Evolutionary conservation across 2,888 invertebrate species (phyloP), one percentile per base, ranked within the genome.

Genomic region (Morinoia aosen): DNA sequence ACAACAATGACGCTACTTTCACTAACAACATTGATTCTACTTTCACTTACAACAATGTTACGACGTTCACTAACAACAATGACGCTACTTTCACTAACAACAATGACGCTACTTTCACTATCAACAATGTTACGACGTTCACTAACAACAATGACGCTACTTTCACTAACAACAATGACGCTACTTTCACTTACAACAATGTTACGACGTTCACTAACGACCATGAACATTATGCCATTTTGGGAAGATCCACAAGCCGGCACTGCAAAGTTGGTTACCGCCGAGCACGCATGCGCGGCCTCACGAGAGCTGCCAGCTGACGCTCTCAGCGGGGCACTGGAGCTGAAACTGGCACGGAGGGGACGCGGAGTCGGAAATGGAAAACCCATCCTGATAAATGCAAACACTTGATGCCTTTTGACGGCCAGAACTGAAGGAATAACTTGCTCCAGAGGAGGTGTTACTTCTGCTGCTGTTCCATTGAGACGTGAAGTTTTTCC

Each of bases 351-450:
- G 76, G 76, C 76, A 33, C 19, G 25, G 25, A 76, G 76, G 76
- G 90, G 90, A 39, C 12, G 48, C 40, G 48, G 90, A 90, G 19
- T 57, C 93, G 93, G 93, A 57, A 93, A 93, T 93, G 56, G 93
- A 93, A 93, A 93, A 58, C 57, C 90, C 90, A 57, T 33, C 48
- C 93, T 93, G 93, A 57, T 93, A 90, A 90, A 93, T 93, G 93
- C 93, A 93, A 57, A 93, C 93, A 93, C 93, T 56, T 57, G 93
- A 93, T 56, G 33, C 57, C 93, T 93, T 90, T 90, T 90, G 90
- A 90, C 90, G 40, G 90, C 90, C 90, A 90, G 40, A 90, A 90
- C 40, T 48, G 90, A 90, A 25, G 90, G 40, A 90, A 90, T 90
- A 90, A 40, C 39, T 19, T 64, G 25, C 64, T 19, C 25, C 76